Conservation (phyloP, 2,113 vertebrate species). For the Dasyurus viverrinus region DNA sequence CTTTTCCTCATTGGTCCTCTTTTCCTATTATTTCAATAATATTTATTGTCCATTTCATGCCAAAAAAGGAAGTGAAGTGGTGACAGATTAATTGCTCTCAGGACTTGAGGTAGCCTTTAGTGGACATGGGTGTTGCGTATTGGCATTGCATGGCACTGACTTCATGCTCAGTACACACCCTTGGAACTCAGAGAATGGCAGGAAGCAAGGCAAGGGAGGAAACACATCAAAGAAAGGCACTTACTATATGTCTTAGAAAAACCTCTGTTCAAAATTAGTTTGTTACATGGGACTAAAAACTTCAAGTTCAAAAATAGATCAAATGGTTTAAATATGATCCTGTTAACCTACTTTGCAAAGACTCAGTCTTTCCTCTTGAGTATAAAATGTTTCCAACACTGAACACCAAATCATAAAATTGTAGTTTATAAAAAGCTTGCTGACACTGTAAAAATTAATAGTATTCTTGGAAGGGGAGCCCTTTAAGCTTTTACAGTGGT, state of each 20-base stretch:
- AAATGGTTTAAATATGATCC: conserved; percentile 78
- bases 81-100: neutral
- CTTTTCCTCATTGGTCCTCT: neutral
- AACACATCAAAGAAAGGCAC: conserved; percentile 20
- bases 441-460: conserved; percentile 81
- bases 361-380: conserved; percentile 74
- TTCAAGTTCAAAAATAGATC: conserved; percentile 79
- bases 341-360: conserved; percentile 69
- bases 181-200: neutral
- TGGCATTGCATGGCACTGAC: neutral
- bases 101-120: neutral
- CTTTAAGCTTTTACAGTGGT: conserved; percentile 74
- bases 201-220: conserved; percentile 54
- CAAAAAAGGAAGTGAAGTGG: neutral
- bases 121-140: neutral
- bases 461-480: conserved; percentile 75
- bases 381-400: conserved; percentile 79
- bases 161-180: neutral
- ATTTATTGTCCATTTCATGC: neutral
- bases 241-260: conserved; percentile 50
- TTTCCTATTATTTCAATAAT: conserved; percentile 15
- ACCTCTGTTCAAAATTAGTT: conserved; percentile 62
- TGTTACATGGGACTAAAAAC: conserved; percentile 65
- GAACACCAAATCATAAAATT: conserved; percentile 71
- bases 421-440: conserved; percentile 81